Percentiles rank a stretch among this genome's conserved stretches.
Conservation (phyloP, 2,888 invertebrate genomes). For the Oscheius onirici region DNA sequence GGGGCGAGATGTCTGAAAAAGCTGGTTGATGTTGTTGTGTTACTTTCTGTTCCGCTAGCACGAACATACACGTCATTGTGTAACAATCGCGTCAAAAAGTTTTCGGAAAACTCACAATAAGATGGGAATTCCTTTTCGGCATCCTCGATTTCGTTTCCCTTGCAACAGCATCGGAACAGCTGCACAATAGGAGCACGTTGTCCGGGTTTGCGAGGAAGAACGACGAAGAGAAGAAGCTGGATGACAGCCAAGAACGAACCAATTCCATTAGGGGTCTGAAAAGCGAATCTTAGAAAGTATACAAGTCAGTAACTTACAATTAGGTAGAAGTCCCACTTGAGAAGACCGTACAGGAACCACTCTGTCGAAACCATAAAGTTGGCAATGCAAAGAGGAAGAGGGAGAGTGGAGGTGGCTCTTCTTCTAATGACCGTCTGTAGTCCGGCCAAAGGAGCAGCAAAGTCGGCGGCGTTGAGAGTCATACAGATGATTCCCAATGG, state of each 20-base stretch:
- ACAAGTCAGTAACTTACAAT: constrained; percentile 76
- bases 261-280: constrained; percentile 83
- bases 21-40: not conserved
- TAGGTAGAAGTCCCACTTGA: constrained; percentile 82
- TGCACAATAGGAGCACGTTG: constrained; percentile 64
- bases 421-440: constrained; percentile 82
- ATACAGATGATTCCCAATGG: constrained; percentile 79
- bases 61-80: not conserved
- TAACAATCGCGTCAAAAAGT: not conserved
- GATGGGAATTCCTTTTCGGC: constrained; percentile 29
- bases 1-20: constrained; percentile 51
- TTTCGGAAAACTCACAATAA: constrained; percentile 39
- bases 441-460: constrained; percentile 85
- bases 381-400: constrained; percentile 87
- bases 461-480: constrained; percentile 82
- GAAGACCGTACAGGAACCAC: constrained; percentile 85
- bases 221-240: constrained; percentile 82
- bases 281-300: constrained; percentile 50
- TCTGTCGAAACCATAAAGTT: constrained; percentile 84
- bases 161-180: constrained; percentile 53
- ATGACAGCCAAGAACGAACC: constrained; percentile 81
- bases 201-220: constrained; percentile 77
- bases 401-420: constrained; percentile 86
- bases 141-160: constrained; percentile 43
- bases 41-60: not conserved